These are phyloP conservation scores for Atherix ibis DNA, from an alignment of 2,888 invertebrate genomes.

Conservation along the genomic window DNA sequence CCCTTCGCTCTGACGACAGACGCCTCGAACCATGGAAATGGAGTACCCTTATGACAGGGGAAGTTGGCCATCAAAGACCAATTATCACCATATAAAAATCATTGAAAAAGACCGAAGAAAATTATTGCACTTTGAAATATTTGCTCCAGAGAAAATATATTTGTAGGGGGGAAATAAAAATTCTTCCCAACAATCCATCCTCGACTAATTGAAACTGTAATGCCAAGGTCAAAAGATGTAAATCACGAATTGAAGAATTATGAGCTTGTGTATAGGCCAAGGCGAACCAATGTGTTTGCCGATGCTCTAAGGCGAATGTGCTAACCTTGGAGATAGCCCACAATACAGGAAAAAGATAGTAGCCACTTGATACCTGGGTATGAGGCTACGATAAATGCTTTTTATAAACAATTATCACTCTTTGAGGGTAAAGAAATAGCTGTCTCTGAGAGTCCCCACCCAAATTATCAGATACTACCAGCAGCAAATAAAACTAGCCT, in stretches of 20 bases:
- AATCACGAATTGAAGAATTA: constrained; percentile 4
- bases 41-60: too few relatives aligned
- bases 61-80: too few relatives aligned
- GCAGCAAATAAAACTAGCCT: constrained; percentile 1
- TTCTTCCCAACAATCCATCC: too few relatives aligned
- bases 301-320: too few relatives aligned
- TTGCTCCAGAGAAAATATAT: too few relatives aligned
- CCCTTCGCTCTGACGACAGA: too few relatives aligned
- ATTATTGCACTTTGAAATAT: too few relatives aligned
- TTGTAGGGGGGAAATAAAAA: too few relatives aligned
- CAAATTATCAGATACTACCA: constrained; percentile 1
- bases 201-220: too few relatives aligned
- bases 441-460: constrained; percentile 3
- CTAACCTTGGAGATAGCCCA: background rate
- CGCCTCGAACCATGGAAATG: too few relatives aligned
- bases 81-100: too few relatives aligned
- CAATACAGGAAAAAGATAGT: constrained; percentile 1
- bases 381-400: constrained; percentile 4
- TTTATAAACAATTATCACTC: constrained; percentile 2
- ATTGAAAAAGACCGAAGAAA: too few relatives aligned
- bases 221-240: constrained; percentile 4
- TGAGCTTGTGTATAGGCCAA: constrained; percentile 1
- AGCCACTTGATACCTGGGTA: constrained; percentile 1
- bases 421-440: background rate
- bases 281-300: constrained; percentile 2